Conservation (phyloP, 1,140 invertebrate species). For the Centruroides vittatus region DNA sequence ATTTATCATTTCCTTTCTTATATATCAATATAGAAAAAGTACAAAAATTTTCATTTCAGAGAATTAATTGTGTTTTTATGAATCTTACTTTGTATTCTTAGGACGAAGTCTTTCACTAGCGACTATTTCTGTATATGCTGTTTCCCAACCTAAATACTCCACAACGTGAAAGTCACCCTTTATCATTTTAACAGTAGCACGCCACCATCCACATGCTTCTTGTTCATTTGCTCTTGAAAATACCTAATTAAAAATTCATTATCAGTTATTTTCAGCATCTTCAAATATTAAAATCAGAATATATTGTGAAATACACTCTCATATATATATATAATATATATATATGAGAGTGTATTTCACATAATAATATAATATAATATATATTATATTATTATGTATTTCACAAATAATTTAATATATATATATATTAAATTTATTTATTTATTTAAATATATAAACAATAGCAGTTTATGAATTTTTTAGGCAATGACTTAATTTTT, state of each 20-base stretch:
- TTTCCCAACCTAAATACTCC: constrained; percentile 51
- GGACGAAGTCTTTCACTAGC: constrained; percentile 49
- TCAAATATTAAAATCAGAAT: background rate
- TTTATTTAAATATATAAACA: no score
- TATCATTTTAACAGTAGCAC: constrained; percentile 47
- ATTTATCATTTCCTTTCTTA: no score
- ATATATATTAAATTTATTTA: no score
- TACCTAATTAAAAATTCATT: constrained; percentile 2
- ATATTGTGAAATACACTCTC: background rate
- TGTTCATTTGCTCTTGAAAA: constrained; percentile 44
- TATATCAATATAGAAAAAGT: no score
- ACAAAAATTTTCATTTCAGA: no score
- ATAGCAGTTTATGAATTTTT: no score
- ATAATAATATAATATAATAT: no score
- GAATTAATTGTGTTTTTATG: no score
- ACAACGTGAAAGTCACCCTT: constrained; percentile 71
- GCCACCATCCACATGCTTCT: constrained; percentile 89
- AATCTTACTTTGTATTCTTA: constrained; percentile 24
- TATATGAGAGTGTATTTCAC: background rate
- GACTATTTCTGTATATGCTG: constrained; percentile 80
- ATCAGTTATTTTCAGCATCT: background rate
- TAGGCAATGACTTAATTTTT: no score
- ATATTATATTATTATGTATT: no score
- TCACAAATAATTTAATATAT: no score
- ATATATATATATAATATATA: background rate